These are phyloP conservation scores for Ecdyonurus torrentis DNA, from an alignment of 2,888 invertebrate genomes.

Conservation along the genomic window DNA sequence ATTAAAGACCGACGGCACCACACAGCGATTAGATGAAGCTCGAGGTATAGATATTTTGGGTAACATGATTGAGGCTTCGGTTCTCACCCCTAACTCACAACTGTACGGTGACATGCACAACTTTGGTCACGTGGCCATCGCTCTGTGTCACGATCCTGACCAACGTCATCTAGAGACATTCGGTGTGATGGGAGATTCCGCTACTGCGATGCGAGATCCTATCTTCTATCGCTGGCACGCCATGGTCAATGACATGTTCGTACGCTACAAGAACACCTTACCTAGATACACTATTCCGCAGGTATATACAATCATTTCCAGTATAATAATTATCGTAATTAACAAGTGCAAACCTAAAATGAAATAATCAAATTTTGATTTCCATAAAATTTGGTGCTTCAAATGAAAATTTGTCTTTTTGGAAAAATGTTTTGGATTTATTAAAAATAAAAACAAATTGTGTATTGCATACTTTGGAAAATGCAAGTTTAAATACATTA, in stretches of 20 bases:
- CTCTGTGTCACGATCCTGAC: conserved; percentile 19
- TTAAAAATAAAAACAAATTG: no score
- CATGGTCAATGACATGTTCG: conserved; percentile 60
- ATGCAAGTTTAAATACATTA: no score
- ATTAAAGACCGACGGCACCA: no score
- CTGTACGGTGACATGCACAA: conserved; percentile 20
- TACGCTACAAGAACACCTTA: conserved; percentile 51
- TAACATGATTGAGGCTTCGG: conserved; percentile 18
- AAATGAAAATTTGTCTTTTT: no score
- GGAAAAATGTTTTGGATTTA: no score
- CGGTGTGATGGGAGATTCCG: conserved; percentile 66
- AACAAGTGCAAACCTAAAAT: no score
- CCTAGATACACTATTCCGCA: conserved; percentile 41
- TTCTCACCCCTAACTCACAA: conserved; percentile 8
- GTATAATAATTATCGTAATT: background rate
- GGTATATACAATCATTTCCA: conserved; percentile 24
- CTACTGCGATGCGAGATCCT: conserved; percentile 76
- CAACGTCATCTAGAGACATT: conserved; percentile 28
- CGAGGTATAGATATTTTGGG: conserved; percentile 22
- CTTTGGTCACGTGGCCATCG: conserved; percentile 19
- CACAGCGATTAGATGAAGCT: no score
- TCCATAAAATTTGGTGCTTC: no score
- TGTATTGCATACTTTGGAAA: no score
- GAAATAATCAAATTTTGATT: no score
- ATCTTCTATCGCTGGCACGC: conserved; percentile 75